phyloP scores from a whole-genome alignment of 2,888 invertebrate species.

The Epinotia bilunana region DNA sequence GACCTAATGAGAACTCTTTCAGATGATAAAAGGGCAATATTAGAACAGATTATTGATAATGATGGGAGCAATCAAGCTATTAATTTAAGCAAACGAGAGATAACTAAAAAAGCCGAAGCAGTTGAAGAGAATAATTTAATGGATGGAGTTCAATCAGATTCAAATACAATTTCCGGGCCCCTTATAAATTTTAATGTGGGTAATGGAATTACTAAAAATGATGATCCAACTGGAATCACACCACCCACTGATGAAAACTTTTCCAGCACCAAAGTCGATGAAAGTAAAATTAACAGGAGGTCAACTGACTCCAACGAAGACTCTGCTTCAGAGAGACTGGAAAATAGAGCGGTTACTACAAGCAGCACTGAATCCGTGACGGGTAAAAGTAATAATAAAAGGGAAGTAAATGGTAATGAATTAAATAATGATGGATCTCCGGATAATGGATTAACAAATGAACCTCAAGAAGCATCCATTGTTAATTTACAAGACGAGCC shows the following conservation, averaged over 20 bases:
- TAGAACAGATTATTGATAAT: constrained; percentile 71
- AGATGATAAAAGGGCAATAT: constrained; percentile 70
- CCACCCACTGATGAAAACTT: constrained; percentile 55
- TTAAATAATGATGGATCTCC: constrained; percentile 52
- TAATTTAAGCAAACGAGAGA: constrained; percentile 72
- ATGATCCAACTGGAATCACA: constrained; percentile 56
- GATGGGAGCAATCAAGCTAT: constrained; percentile 53
- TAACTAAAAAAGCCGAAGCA: constrained; percentile 76
- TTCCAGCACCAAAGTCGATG: constrained; percentile 57
- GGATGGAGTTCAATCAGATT: constrained; percentile 67
- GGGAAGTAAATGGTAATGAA: constrained; percentile 64
- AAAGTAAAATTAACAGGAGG: constrained; percentile 58
- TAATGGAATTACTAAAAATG: constrained; percentile 52
- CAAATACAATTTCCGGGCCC: constrained; percentile 65
- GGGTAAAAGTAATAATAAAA: constrained; percentile 68
- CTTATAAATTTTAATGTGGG: constrained; percentile 57
- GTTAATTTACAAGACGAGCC: constrained; percentile 55
- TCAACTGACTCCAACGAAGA: constrained; percentile 51
- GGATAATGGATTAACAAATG: constrained; percentile 55
- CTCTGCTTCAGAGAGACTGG: constrained; percentile 51
- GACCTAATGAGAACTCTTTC: constrained; percentile 71
- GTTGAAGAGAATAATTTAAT: constrained; percentile 69
- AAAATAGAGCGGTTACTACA: constrained; percentile 49
- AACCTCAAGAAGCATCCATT: constrained; percentile 50
- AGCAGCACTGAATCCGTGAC: constrained; percentile 51